phyloP scores from a whole-genome alignment of 2,888 invertebrate species.

The Rotaria socialis region DNA sequence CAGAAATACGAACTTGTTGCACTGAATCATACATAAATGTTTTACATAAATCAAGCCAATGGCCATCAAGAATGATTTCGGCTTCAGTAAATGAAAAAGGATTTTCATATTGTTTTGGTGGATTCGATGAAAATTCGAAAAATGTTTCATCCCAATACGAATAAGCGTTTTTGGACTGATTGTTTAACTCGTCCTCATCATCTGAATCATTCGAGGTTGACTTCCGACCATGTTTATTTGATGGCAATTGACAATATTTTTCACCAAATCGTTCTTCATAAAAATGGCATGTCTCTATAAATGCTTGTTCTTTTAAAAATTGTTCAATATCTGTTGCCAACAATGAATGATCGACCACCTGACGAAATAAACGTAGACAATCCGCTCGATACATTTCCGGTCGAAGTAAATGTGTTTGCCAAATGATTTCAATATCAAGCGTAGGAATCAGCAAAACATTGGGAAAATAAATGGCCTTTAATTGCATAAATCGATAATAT shows the following conservation, averaged over 20 bases:
- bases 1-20: not conserved
- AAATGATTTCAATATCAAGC: not conserved
- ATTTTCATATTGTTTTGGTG: not conserved
- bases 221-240: not conserved
- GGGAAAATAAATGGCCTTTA: not conserved
- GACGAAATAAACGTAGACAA: slow-evolving; percentile 18
- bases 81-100: not conserved
- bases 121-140: not conserved
- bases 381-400: not conserved
- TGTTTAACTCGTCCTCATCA: not conserved
- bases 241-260: not conserved
- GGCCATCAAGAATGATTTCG: not conserved
- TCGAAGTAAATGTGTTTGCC: not conserved
- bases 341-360: not conserved
- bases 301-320: not conserved
- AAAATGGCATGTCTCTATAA: not conserved
- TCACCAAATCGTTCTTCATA: not conserved
- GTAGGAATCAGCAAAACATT: not conserved
- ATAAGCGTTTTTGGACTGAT: no score
- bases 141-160: not conserved
- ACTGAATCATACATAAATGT: not conserved
- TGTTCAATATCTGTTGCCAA: not conserved
- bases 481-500: slow-evolving; percentile 17
- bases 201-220: not conserved
- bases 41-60: not conserved